Base-by-base conservation (phyloP, 2,797 vertebrate species). In the Danio jaintianensis region DNA sequence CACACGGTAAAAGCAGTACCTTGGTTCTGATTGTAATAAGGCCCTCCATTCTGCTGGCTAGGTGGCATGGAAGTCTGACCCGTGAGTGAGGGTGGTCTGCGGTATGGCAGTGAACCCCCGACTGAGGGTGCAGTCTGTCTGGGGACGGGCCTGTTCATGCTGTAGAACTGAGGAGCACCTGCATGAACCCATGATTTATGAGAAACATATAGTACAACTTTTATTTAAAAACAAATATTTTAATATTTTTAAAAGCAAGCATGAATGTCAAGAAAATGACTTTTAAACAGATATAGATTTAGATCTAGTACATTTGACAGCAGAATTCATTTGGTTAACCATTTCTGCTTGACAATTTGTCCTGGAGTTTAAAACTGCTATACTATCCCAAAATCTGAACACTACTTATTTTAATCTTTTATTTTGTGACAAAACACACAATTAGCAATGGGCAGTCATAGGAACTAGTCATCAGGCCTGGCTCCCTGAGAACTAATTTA, bases 121-220 rank as follows among this genome's bases (percentile, higher is more conserved):
- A 96, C 95, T 87, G 97, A 93, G 0, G 95, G 93, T 16, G 94
- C 88, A 0, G 94, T 95, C 83, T 97, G 97, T 63, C 96, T 95
- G 70, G 96, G 87, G 40, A 90, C 95, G 58, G 97, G 96, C 50
- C 97, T 94, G 88, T 98, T 98, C 97, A 99, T 98, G 82, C 97
- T 99, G 93, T 95, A 98, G 93, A 99, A 99, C 92, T 98, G 97
- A 83, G 97, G 95, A 15, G 95, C 91, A 18, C 95, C 95, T 95
- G 89, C 86, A 90, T 67, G 67, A 13, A 50, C 7, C 22, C 61
- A 63, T 47, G 29, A 79, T n/a, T 45, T 40, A 13, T 29, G 20
- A 47, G 13, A 47, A 61, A 48, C 10, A 22, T 43, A 45, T 5
- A 29, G 29, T 29, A 29, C 29, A 43, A 74, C 22, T 43, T 13